A percentile compares a stretch with the other conserved stretches of the same genome.
Evolutionary conservation across 2,797 vertebrate genomes (phyloP).

Genomic region (Gadopsis marmoratus): DNA sequence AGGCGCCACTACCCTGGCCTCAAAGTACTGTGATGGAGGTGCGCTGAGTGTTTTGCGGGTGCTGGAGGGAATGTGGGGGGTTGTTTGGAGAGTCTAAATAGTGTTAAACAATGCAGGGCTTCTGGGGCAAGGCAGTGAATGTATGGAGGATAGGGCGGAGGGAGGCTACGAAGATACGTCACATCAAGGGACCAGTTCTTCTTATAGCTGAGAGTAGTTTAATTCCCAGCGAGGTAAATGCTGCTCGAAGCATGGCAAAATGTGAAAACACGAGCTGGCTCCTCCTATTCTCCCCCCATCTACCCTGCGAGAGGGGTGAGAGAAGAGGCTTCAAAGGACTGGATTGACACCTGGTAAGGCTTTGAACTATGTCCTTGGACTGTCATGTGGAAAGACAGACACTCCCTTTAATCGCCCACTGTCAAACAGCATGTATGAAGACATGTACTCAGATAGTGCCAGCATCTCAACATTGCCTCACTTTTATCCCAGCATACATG

Average conservation of each 20-base stretch:
- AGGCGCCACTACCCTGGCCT: slow-evolving; percentile 62
- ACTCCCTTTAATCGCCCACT: slow-evolving; percentile 68
- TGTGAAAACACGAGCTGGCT: slow-evolving; percentile 43
- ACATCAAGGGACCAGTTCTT: slow-evolving; percentile 49
- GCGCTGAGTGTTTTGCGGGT: slow-evolving; percentile 41
- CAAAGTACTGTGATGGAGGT: slow-evolving; percentile 63
- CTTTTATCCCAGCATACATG: slow-evolving; percentile 17
- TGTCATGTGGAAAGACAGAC: slow-evolving; percentile 66
- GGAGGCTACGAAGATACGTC: slow-evolving; percentile 45
- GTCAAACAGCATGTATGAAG: slow-evolving; percentile 62
- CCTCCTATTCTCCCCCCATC: slow-evolving; percentile 47
- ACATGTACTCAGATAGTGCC: slow-evolving; percentile 46
- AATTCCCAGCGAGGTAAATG: slow-evolving; percentile 54
- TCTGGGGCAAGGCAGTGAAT: slow-evolving; percentile 12
- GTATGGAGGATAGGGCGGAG: slow-evolving; percentile 20
- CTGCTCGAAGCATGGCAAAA: slow-evolving; percentile 30
- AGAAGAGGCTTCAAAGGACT: slow-evolving; percentile 75
- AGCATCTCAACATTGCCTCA: slow-evolving; percentile 43
- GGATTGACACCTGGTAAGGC: slow-evolving; percentile 65
- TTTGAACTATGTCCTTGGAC: slow-evolving; percentile 79
- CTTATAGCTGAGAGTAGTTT: slow-evolving; percentile 47
- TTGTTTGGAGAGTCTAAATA: slow-evolving; percentile 51
- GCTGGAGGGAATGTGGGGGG: slow-evolving; percentile 4
- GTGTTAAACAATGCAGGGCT: slow-evolving; percentile 29
- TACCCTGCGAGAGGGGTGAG: slow-evolving; percentile 57